Evolutionary conservation across 2,113 vertebrate genomes (phyloP).

Genomic region (Thryonomys swinderianus): DNA sequence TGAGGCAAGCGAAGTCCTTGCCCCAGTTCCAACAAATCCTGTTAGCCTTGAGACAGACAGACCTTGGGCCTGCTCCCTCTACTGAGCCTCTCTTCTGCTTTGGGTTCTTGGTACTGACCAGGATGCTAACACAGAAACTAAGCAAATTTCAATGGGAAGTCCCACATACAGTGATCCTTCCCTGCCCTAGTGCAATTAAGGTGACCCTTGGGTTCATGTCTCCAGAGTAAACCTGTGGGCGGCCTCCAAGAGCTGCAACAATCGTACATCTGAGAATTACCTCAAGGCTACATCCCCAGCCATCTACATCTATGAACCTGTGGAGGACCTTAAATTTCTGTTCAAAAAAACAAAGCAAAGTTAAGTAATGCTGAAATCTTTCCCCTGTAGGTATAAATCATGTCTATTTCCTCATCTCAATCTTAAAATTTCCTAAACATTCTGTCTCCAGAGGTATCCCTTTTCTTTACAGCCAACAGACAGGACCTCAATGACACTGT

Average conservation of each 20-base stretch:
- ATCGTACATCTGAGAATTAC: neutral
- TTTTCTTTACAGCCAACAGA: too few species aligned
- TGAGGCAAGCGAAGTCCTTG: neutral
- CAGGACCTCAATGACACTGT: too few species aligned
- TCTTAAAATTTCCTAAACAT: neutral
- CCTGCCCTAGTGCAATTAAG: neutral
- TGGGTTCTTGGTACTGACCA: neutral
- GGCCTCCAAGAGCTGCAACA: neutral
- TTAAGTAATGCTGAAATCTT: neutral
- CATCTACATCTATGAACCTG: neutral
- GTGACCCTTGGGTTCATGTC: neutral
- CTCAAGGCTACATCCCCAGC: neutral
- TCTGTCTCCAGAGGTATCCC: neutral
- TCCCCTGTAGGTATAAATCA: neutral
- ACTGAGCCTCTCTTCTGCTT: neutral
- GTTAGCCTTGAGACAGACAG: neutral
- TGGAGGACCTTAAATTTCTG: neutral
- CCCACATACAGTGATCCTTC: neutral
- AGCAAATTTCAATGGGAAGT: neutral
- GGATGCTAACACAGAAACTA: neutral
- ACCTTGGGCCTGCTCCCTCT: neutral
- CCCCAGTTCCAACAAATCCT: neutral
- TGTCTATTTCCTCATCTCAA: neutral
- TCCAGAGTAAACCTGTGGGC: neutral
- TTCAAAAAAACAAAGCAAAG: neutral